phyloP scores from a whole-genome alignment of 2,888 invertebrate genomes.

The Oxytorus armatus region DNA sequence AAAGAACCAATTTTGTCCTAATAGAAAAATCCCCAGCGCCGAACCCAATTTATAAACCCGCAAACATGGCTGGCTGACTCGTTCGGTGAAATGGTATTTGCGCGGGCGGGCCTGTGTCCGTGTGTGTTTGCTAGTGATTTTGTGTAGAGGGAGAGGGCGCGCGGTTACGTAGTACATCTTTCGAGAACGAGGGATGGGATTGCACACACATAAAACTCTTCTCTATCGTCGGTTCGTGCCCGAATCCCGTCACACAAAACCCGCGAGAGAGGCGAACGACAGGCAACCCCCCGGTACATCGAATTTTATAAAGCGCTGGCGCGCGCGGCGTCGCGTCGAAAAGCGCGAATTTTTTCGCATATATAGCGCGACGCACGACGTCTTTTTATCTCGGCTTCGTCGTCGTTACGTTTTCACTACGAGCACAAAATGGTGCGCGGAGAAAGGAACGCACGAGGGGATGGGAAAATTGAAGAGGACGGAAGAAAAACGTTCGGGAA shows the following conservation, averaged over 20 bases:
- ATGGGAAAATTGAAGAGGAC: conserved; percentile 4
- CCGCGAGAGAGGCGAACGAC: conserved; percentile 46
- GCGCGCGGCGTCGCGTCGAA: conserved; percentile 60
- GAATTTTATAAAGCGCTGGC: conserved; percentile 76
- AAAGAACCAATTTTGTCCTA: conserved; percentile 85
- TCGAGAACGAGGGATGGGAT: conserved; percentile 35
- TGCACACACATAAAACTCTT: conserved; percentile 51
- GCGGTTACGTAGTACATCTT: conserved; percentile 59
- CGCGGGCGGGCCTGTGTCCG: conserved; percentile 31
- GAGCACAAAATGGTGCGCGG: conserved; percentile 16
- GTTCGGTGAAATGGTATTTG: conserved; percentile 64
- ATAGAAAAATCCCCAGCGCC: conserved; percentile 84
- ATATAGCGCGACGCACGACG: not conserved
- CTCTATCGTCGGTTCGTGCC: conserved; percentile 54
- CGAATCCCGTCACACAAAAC: conserved; percentile 75
- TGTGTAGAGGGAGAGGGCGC: conserved; percentile 54
- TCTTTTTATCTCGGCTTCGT: conserved; percentile 47
- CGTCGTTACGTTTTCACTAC: conserved; percentile 28
- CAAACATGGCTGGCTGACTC: conserved; percentile 83
- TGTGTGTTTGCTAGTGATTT: conserved; percentile 35
- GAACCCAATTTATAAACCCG: conserved; percentile 85
- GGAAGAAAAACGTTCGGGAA: not conserved
- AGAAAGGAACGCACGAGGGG: conserved; percentile 7
- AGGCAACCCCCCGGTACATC: conserved; percentile 73
- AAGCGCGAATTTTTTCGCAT: conserved; percentile 70